These are phyloP conservation scores for Panagrolaimus sp. DNA, from an alignment of 1,140 invertebrate genomes.

Conservation along the genomic window DNA sequence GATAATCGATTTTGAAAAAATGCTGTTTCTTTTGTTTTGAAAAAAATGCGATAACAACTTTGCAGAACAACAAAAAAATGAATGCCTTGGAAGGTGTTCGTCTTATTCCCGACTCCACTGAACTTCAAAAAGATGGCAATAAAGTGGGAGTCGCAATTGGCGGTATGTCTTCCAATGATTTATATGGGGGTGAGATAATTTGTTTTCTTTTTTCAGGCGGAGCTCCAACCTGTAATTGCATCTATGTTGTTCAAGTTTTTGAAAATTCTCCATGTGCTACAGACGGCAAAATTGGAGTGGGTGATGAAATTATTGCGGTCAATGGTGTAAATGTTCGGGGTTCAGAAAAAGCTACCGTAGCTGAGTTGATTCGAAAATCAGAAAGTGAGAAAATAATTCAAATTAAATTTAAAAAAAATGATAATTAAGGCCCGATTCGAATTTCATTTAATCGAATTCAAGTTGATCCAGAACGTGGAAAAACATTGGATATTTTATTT, in stretches of 20 bases:
- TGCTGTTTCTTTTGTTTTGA: background rate
- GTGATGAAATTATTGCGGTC: slow-evolving; percentile 89
- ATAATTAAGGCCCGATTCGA: slow-evolving; percentile 73
- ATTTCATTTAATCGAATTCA: slow-evolving; percentile 97
- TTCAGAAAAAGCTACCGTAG: slow-evolving; percentile 96
- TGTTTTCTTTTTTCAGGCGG: slow-evolving; percentile 93
- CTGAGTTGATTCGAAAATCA: slow-evolving; percentile 82
- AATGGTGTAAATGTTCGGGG: slow-evolving; percentile 87
- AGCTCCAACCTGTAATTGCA: slow-evolving; percentile 85
- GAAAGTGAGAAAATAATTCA: slow-evolving; percentile 21
- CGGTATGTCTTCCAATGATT: slow-evolving; percentile 59
- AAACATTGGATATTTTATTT: slow-evolving; percentile 84
- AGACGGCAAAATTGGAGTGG: slow-evolving; percentile 84
- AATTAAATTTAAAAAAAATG: slow-evolving; percentile 62
- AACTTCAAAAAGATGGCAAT: slow-evolving; percentile 13
- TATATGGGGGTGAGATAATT: background rate
- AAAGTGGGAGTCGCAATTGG: slow-evolving; percentile 43
- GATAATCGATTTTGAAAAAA: no score
- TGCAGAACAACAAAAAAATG: background rate
- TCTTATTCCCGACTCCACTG: slow-evolving; percentile 6
- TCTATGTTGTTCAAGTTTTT: slow-evolving; percentile 90
- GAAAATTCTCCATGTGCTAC: slow-evolving; percentile 88
- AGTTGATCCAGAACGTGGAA: slow-evolving; percentile 88
- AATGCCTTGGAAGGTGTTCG: slow-evolving; percentile 1
- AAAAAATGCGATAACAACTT: slow-evolving; percentile 4